Base-by-base conservation (phyloP, 2,797 vertebrate genomes). In the Epinephelus awoara region DNA sequence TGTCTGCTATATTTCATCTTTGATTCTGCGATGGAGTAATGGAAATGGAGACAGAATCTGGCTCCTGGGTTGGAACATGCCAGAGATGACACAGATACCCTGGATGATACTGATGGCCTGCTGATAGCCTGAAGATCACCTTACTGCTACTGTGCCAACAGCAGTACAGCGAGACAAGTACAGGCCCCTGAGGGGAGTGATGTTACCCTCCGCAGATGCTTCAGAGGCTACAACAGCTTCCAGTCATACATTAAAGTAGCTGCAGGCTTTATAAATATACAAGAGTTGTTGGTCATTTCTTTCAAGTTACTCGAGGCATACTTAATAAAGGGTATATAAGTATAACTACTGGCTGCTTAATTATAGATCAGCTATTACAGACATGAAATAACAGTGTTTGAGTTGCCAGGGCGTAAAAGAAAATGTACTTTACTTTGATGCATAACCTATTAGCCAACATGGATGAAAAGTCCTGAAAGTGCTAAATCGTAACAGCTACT, bases 21-120 rank as follows among this genome's bases (percentile, higher is more conserved):
- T 86, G 88, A 88, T 89, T 90, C 67, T 13, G 66, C 42, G 85
- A 90, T 82, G 85, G 44, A 75, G 88, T 74, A 83, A 88, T 91
- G 89, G 90, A 91, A 92, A 87, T 63, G 55, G 73, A 89, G 83
- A 75, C 79, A 78, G 56, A 76, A 77, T 78, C 79, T 92, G 92
- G 85, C 88, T 79, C 71, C 44, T 78, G 57, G 61, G 83, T 63
- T 83, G 90, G 92, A 89, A 91, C 91, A 93, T 94, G 91, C 91
- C 91, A 78, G 82, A 93, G 89, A 94, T 94, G 90, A 89, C 88
- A 93, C 81, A 80, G 91, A 93, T 93, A 91, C 83, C 63, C 81
- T 40, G 83, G 67, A 87, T 89, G 90, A 92, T 91, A 85, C 77
- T 75, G 91, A 93, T 91, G 88, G 85, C 83, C 89, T 77, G 86